phyloP scores from a whole-genome alignment of 2,888 invertebrate genomes.

The Sminthurinus aureus region DNA sequence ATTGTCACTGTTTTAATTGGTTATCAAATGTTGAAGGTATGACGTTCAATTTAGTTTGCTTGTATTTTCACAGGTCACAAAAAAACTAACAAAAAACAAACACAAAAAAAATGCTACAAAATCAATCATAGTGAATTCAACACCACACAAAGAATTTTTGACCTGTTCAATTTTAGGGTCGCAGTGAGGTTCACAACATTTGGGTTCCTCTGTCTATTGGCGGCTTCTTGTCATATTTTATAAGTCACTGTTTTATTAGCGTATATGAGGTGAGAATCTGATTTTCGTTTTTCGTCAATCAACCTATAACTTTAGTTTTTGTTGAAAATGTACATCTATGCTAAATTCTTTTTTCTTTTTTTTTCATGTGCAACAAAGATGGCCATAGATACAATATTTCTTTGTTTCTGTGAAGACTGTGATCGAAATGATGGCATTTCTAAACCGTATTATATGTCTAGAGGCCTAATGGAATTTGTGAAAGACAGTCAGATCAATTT shows the following conservation, averaged over 20 bases:
- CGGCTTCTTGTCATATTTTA: constrained; percentile 73
- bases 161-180: constrained; percentile 21
- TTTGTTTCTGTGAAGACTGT: constrained; percentile 76
- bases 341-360: background rate
- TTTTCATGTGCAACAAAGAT: constrained; percentile 64
- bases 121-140: background rate
- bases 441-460: constrained; percentile 73
- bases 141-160: background rate
- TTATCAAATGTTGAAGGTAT: constrained; percentile 69
- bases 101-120: background rate
- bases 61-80: background rate
- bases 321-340: background rate
- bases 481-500: constrained; percentile 66
- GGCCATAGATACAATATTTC: constrained; percentile 74
- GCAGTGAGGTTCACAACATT: constrained; percentile 68
- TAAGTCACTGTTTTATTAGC: constrained; percentile 76
- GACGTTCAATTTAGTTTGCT: constrained; percentile 19
- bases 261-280: constrained; percentile 72
- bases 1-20: constrained; percentile 71
- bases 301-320: too few relatives aligned
- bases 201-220: constrained; percentile 72
- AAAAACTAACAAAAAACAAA: constrained; percentile 5
- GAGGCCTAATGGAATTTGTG: constrained; percentile 72
- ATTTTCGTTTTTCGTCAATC: background rate
- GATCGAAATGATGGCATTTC: constrained; percentile 71